Conservation (phyloP, 2,113 vertebrate genomes). For the Nesogale talazaci region DNA sequence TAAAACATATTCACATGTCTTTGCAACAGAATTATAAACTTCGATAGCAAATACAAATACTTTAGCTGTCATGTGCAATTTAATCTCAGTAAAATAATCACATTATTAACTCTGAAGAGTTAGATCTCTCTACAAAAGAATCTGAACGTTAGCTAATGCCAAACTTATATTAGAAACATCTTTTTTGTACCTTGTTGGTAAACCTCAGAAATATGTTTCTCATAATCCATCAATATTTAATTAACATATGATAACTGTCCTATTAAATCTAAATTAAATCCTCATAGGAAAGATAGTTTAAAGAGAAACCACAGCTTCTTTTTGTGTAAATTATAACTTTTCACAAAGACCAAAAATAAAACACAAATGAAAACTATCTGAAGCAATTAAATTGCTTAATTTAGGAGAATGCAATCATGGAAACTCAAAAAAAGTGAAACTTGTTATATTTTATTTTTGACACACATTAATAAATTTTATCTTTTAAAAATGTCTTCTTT, state of each 20-base stretch:
- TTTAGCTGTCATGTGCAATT: not conserved
- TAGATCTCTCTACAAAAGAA: conserved; percentile 21
- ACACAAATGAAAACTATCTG: conserved; percentile 35
- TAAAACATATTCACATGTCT: not conserved
- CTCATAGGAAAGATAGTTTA: conserved; percentile 57
- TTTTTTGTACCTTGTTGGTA: conserved; percentile 60
- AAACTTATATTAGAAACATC: conserved; percentile 66
- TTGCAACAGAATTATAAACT: not conserved
- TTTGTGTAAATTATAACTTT: conserved; percentile 67
- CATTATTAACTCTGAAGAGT: conserved; percentile 44
- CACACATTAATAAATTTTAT: conserved; percentile 8
- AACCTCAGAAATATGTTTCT: conserved; percentile 58
- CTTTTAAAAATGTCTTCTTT: not conserved
- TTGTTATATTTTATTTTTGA: not conserved
- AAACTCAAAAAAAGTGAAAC: conserved; percentile 28
- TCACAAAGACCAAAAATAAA: conserved; percentile 54
- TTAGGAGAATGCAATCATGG: not conserved
- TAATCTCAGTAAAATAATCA: conserved; percentile 39
- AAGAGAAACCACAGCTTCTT: conserved; percentile 64
- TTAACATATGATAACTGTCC: conserved; percentile 68
- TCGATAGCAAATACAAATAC: conserved; percentile 43
- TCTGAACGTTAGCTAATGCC: conserved; percentile 37
- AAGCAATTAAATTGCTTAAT: conserved; percentile 34
- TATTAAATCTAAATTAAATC: conserved; percentile 72
- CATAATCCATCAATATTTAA: conserved; percentile 63